Evolutionary conservation across 2,113 vertebrate genomes (phyloP).

Genomic region (Sminthopsis crassicaudata): DNA sequence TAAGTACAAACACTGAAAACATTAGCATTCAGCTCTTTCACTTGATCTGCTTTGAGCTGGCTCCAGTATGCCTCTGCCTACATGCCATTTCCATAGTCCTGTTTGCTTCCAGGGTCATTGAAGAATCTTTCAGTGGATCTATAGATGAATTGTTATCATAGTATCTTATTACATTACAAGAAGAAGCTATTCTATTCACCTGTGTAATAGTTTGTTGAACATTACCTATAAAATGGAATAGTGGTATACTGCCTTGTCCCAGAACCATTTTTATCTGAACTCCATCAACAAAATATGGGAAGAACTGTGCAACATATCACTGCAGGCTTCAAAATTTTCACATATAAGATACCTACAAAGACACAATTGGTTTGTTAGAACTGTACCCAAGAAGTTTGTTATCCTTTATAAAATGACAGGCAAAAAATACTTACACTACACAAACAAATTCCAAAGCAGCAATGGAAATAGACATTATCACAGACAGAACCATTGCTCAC

Average conservation of each 20-base stretch:
- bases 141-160: background rate
- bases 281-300: background rate
- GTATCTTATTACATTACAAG: background rate
- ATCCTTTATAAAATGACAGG: background rate
- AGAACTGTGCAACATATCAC: background rate
- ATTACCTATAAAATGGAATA: background rate
- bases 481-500: background rate
- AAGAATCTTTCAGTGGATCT: background rate
- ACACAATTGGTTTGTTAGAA: background rate
- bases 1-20: background rate
- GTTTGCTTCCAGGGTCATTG: background rate
- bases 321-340: background rate
- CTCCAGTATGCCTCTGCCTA: background rate
- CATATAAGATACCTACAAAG: background rate
- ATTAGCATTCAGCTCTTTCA: background rate
- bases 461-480: background rate
- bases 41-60: too few relatives aligned
- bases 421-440: background rate
- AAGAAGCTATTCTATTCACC: background rate
- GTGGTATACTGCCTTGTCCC: background rate
- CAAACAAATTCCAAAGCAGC: background rate
- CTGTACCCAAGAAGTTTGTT: background rate
- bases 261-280: background rate
- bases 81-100: background rate
- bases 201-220: background rate